Evolutionary conservation across 2,113 vertebrate species (phyloP).

Genomic region (Origma solitaria): DNA sequence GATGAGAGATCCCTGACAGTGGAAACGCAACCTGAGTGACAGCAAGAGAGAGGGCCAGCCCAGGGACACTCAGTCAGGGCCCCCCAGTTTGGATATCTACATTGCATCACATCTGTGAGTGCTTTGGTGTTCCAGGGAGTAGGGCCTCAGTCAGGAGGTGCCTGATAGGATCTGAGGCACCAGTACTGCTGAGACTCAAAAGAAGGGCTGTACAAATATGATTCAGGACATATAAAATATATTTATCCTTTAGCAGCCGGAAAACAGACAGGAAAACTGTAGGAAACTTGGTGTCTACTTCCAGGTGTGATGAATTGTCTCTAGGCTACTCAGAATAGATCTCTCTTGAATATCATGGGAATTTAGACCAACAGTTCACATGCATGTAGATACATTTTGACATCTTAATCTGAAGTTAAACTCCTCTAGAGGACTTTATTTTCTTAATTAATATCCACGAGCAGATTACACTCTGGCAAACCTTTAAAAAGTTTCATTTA

Average conservation of each 20-base stretch:
- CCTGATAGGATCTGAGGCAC: background rate
- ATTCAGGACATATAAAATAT: background rate
- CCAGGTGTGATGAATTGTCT: background rate
- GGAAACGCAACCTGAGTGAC: background rate
- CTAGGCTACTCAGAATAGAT: background rate
- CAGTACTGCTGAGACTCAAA: background rate
- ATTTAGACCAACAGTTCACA: background rate
- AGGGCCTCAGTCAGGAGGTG: background rate
- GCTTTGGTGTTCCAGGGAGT: background rate
- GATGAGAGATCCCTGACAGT: background rate
- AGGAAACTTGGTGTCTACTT: background rate
- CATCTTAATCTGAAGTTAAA: background rate
- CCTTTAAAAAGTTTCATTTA: background rate
- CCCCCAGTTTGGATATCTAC: background rate
- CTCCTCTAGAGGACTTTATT: background rate
- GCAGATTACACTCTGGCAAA: background rate
- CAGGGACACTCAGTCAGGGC: background rate
- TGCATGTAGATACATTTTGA: background rate
- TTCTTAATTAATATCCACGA: background rate
- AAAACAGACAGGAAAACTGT: background rate
- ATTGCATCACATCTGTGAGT: accelerated
- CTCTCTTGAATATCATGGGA: background rate
- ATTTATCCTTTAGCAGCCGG: background rate
- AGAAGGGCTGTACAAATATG: background rate
- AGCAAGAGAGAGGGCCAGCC: background rate